Evolutionary conservation across 2,888 invertebrate species (phyloP).

Genomic region (Tipula helvola): DNA sequence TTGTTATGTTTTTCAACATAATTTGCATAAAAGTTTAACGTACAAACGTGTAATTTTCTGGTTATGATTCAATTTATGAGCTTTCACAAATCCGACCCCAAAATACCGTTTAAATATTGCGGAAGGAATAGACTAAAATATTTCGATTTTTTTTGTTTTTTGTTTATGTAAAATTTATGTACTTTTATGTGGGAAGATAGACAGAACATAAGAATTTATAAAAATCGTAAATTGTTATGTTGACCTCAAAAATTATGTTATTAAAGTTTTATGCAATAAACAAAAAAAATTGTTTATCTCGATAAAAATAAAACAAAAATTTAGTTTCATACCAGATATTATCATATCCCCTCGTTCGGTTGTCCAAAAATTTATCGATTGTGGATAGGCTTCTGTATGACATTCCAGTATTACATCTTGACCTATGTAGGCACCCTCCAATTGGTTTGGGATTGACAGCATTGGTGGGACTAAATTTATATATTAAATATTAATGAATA

Average conservation of each 20-base stretch:
- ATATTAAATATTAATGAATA: background rate
- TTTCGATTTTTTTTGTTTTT: background rate
- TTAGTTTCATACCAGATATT: constrained; percentile 60
- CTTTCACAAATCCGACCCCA: background rate
- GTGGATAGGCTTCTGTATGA: constrained; percentile 83
- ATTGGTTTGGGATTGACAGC: constrained; percentile 85
- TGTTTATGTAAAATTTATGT: background rate
- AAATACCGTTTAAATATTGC: background rate
- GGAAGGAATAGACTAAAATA: background rate
- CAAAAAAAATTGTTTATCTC: background rate
- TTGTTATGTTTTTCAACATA: background rate
- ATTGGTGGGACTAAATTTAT: constrained; percentile 68
- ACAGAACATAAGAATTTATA: background rate
- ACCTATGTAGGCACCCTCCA: constrained; percentile 79
- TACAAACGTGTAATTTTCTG: background rate
- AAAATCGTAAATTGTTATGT: background rate
- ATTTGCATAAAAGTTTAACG: background rate
- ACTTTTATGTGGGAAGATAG: background rate
- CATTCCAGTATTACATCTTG: constrained; percentile 82
- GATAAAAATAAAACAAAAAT: background rate
- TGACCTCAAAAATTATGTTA: constrained; percentile 1
- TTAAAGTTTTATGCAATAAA: background rate
- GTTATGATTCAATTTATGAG: background rate
- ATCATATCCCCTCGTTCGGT: constrained; percentile 86
- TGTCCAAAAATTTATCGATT: constrained; percentile 91